phyloP scores from a whole-genome alignment of 1,140 invertebrate genomes.

The Hermetia illucens region DNA sequence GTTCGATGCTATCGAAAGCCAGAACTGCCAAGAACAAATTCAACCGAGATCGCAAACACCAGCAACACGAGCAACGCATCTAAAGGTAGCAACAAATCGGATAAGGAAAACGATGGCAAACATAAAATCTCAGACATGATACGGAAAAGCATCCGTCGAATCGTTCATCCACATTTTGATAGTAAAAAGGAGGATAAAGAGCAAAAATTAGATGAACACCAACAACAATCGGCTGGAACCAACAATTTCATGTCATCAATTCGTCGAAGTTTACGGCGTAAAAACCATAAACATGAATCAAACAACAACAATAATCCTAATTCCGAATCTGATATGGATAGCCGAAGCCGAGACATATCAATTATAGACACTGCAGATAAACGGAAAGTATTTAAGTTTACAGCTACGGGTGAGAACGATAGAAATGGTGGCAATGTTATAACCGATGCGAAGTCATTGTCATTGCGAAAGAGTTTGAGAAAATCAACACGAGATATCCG shows the following conservation, averaged over 20 bases:
- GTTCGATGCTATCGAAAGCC: conserved; percentile 19
- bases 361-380: conserved; percentile 22
- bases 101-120: conserved; percentile 6
- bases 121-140: conserved; percentile 15
- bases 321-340: not conserved
- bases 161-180: conserved; percentile 16
- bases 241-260: conserved; percentile 15
- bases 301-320: not conserved
- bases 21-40: not conserved
- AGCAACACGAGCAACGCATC: conserved; percentile 17
- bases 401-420: conserved; percentile 12
- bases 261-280: conserved; percentile 20
- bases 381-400: conserved; percentile 21
- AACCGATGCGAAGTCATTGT: conserved; percentile 20
- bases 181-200: conserved; percentile 5
- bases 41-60: too few species aligned
- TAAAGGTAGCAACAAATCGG: conserved; percentile 7
- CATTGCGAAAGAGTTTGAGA: conserved; percentile 22
- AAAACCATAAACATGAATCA: conserved; percentile 11
- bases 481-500: conserved; percentile 23
- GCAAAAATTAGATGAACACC: conserved; percentile 3
- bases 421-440: conserved; percentile 22
- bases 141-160: conserved; percentile 22
- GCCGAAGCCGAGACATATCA: conserved; percentile 14
- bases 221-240: conserved; percentile 4